phyloP scores from a whole-genome alignment of 2,113 vertebrate genomes.

The Corvus hawaiiensis region DNA sequence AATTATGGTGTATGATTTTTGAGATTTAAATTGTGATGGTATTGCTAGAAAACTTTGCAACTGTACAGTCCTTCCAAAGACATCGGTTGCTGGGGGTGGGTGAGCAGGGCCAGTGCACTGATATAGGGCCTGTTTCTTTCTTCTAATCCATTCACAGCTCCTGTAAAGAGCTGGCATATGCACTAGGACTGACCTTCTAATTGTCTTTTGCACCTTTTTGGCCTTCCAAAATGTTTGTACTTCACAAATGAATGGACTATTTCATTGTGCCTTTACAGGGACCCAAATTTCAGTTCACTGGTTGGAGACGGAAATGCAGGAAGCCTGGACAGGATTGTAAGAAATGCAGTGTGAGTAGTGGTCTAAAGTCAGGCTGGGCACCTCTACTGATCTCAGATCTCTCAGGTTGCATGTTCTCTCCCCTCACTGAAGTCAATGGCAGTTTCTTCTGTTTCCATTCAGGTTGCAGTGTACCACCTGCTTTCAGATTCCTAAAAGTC shows the following conservation, averaged over 20 bases:
- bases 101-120: neutral
- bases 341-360: neutral
- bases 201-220: neutral
- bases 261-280: neutral
- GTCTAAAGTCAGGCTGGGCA: neutral
- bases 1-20: neutral
- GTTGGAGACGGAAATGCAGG: neutral
- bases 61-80: neutral
- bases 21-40: neutral
- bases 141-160: neutral
- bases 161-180: neutral
- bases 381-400: accelerated
- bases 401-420: neutral
- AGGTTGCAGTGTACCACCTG: neutral
- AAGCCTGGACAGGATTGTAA: neutral
- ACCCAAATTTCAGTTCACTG: neutral
- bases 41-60: neutral
- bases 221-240: neutral
- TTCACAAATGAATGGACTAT: neutral
- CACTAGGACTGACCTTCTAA: neutral
- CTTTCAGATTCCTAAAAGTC: neutral
- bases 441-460: neutral
- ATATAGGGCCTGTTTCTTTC: neutral
- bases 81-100: neutral
- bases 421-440: neutral